Evolutionary conservation across 2,888 invertebrate species (phyloP).

Genomic region (Trissonchulus latispiculum): DNA sequence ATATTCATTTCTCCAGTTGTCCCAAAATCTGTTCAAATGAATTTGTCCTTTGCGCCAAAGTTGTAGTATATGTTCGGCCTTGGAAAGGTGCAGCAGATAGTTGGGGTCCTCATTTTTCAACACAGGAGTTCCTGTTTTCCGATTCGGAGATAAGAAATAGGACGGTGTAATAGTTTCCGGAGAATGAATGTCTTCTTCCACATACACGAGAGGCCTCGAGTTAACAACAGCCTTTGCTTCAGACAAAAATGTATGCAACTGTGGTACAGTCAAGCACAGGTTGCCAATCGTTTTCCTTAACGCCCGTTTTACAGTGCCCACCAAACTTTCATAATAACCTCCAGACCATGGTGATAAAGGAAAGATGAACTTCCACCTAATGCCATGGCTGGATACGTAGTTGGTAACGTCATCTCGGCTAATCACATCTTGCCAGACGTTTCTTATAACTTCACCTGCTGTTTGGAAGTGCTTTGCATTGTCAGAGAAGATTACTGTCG

Average conservation of each 20-base stretch:
- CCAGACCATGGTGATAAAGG: slow-evolving; percentile 47
- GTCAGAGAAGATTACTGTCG: slow-evolving; percentile 40
- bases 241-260: background rate
- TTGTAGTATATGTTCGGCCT: too few relatives aligned
- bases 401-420: slow-evolving; percentile 2
- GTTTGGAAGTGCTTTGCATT: slow-evolving; percentile 46
- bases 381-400: slow-evolving; percentile 23
- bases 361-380: slow-evolving; percentile 43
- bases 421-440: background rate
- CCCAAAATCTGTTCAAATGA: too few relatives aligned
- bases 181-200: background rate
- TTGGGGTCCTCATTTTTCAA: too few relatives aligned
- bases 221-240: background rate
- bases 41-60: too few relatives aligned
- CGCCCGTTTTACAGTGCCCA: slow-evolving; percentile 40
- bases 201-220: background rate
- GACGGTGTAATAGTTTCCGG: background rate
- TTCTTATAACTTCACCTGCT: slow-evolving; percentile 35
- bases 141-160: background rate
- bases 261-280: background rate
- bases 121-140: too few relatives aligned
- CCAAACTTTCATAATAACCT: slow-evolving; percentile 46
- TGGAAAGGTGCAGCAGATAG: too few relatives aligned
- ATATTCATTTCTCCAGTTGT: too few relatives aligned
- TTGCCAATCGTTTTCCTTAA: background rate